Evolutionary conservation across 1,140 invertebrate genomes (phyloP).

Genomic region (Thaumatotibia leucotreta): DNA sequence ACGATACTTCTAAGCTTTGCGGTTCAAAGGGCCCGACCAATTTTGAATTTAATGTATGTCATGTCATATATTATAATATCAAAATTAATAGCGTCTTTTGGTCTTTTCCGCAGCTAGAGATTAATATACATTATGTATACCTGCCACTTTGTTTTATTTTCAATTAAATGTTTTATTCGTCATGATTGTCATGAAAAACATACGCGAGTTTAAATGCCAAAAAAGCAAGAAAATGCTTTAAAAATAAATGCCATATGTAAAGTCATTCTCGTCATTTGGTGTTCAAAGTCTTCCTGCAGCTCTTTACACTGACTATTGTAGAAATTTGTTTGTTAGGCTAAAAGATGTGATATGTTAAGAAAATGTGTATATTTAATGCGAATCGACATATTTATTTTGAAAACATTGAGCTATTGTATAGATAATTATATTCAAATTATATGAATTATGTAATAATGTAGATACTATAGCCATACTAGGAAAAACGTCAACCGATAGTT

Average conservation of each 20-base stretch:
- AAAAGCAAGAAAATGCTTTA: neutral
- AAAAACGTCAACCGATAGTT: conserved; percentile 14
- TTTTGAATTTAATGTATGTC: too few species aligned
- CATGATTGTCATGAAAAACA: too few species aligned
- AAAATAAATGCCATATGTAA: neutral
- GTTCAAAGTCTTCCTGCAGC: conserved; percentile 74
- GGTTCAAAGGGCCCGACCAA: too few species aligned
- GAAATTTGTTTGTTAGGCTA: conserved; percentile 62
- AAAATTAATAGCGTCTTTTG: too few species aligned
- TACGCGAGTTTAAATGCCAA: too few species aligned
- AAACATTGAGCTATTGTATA: conserved; percentile 47
- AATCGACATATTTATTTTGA: conserved; percentile 49
- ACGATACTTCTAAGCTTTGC: too few species aligned
- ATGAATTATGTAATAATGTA: conserved; percentile 19
- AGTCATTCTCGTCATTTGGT: conserved; percentile 32
- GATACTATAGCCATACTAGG: conserved; percentile 30
- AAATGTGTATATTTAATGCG: conserved; percentile 46
- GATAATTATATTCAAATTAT: conserved; percentile 35
- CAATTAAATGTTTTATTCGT: too few species aligned
- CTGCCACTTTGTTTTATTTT: too few species aligned
- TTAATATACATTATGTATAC: too few species aligned
- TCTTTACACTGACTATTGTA: conserved; percentile 74
- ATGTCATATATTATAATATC: too few species aligned
- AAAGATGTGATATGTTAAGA: conserved; percentile 59
- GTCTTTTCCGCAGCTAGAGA: too few species aligned